These are phyloP conservation scores for Beris morrisii DNA, from an alignment of 2,888 invertebrate genomes.

Conservation along the genomic window DNA sequence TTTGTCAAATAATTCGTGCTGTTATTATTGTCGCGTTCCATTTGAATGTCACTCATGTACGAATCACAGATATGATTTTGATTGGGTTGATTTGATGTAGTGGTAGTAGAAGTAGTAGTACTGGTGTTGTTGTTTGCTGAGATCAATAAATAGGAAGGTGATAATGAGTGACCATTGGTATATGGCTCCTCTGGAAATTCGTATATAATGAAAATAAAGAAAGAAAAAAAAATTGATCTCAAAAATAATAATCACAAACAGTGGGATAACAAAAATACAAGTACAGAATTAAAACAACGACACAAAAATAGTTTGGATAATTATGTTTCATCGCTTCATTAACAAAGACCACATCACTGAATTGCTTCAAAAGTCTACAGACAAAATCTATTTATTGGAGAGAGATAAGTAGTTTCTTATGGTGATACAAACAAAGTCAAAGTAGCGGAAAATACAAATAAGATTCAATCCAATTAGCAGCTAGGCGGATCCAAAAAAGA, in stretches of 20 bases:
- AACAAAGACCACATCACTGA: too few species aligned
- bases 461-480: too few species aligned
- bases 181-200: slow-evolving; percentile 50
- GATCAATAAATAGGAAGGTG: slow-evolving; percentile 42
- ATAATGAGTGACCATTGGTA: slow-evolving; percentile 44
- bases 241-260: slow-evolving; percentile 37
- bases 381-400: too few species aligned
- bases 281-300: slow-evolving; percentile 21
- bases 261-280: slow-evolving; percentile 25
- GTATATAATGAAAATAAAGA: slow-evolving; percentile 38
- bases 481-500: too few species aligned
- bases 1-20: neutral
- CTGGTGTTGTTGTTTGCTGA: slow-evolving; percentile 40
- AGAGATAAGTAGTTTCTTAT: too few species aligned
- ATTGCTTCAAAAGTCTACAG: too few species aligned
- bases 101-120: slow-evolving; percentile 30
- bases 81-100: neutral
- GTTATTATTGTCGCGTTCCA: neutral
- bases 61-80: neutral
- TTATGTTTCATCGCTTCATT: too few species aligned
- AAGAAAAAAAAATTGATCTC: slow-evolving; percentile 39
- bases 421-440: too few species aligned
- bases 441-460: too few species aligned
- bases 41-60: too few species aligned
- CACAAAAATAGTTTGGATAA: slow-evolving; percentile 3